These are phyloP conservation scores for Thera obeliscata DNA, from an alignment of 2,888 invertebrate genomes.

Conservation along the genomic window DNA sequence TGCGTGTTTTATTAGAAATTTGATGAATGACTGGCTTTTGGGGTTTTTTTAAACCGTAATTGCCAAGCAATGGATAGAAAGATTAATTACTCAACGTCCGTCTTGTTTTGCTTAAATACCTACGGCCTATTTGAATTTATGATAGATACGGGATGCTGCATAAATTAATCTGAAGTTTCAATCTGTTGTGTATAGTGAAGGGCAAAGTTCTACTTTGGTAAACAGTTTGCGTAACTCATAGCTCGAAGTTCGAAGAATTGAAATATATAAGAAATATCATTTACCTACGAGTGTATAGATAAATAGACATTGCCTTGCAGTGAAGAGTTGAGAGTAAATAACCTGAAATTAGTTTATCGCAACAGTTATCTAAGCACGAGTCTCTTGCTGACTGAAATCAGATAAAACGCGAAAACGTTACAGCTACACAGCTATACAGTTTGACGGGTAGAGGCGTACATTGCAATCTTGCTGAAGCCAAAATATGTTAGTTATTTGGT, in stretches of 20 bases:
- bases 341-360: no score
- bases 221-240: not conserved
- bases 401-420: not conserved
- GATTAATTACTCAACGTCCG: conserved; percentile 24
- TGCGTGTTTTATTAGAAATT: not conserved
- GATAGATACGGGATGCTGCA: conserved; percentile 22
- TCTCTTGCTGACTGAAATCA: not conserved
- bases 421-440: not conserved
- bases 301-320: no score
- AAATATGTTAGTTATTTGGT: no score
- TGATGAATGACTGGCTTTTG: conserved; percentile 11
- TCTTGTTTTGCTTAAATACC: conserved; percentile 20
- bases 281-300: no score
- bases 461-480: not conserved
- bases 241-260: no score
- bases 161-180: conserved; percentile 25
- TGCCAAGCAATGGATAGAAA: conserved; percentile 16
- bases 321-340: no score
- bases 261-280: no score
- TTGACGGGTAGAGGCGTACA: not conserved
- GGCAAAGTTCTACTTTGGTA: not conserved
- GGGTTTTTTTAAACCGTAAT: conserved; percentile 19
- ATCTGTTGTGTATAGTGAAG: conserved; percentile 17
- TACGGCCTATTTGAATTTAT: conserved; percentile 32
- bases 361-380: no score